These are phyloP conservation scores for Thamnophis sirtalis DNA, from an alignment of 2,113 vertebrate species.

Conservation along the genomic window DNA sequence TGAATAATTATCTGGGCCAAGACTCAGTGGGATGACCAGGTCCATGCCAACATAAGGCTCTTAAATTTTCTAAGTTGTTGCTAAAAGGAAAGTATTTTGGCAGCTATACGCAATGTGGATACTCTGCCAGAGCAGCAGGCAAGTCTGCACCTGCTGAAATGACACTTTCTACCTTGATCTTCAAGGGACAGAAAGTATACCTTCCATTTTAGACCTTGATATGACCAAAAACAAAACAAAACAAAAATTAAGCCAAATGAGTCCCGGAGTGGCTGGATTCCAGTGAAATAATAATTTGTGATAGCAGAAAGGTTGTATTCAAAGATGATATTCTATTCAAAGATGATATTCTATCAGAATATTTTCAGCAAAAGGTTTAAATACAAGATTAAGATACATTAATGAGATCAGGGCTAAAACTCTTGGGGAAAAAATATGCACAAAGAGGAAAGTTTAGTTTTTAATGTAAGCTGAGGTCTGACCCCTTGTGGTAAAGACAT, in stretches of 20 bases:
- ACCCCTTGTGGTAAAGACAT: background rate
- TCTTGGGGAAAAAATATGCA: background rate
- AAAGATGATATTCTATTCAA: background rate
- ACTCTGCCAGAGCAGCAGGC: background rate
- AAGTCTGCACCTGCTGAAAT: conserved; percentile 9
- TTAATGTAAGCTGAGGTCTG: background rate
- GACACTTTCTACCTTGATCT: background rate
- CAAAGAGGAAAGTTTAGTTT: background rate
- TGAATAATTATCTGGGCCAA: background rate
- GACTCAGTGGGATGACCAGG: background rate
- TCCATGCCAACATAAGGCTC: background rate
- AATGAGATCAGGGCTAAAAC: background rate
- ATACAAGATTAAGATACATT: background rate
- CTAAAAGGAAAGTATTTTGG: background rate
- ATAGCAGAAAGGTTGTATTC: background rate
- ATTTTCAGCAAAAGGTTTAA: background rate
- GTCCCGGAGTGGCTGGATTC: background rate
- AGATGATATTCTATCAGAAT: background rate
- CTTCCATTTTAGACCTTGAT: background rate
- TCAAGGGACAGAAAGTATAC: background rate
- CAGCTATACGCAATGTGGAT: background rate
- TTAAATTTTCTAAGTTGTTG: background rate
- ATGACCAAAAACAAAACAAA: background rate
- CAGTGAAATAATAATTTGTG: background rate
- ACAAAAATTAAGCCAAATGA: background rate